phyloP scores from a whole-genome alignment of 2,113 vertebrate genomes.

The Aptenodytes forsteri region DNA sequence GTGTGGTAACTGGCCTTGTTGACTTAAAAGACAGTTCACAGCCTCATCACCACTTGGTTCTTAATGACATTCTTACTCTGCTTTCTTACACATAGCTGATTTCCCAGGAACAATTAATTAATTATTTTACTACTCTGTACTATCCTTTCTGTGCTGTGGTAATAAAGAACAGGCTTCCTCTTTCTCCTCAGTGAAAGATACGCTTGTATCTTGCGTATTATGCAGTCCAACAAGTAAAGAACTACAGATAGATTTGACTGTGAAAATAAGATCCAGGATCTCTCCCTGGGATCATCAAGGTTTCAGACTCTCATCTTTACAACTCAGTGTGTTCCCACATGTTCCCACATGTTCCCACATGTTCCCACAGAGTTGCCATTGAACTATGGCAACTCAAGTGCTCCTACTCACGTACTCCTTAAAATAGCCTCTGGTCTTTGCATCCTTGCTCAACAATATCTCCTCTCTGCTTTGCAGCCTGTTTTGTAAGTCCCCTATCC shows the following conservation, averaged over 20 bases:
- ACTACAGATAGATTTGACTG: background rate
- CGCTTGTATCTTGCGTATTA: background rate
- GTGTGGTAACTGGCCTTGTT: background rate
- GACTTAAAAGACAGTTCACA: background rate
- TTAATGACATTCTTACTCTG: background rate
- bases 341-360: background rate
- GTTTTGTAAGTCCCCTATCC: background rate
- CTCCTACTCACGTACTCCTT: background rate
- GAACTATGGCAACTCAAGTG: background rate
- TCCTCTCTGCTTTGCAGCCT: background rate
- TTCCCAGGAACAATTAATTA: background rate
- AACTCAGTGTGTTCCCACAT: background rate
- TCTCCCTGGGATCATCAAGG: background rate
- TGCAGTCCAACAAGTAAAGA: background rate
- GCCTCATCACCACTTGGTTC: background rate
- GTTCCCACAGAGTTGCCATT: background rate
- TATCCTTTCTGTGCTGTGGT: background rate
- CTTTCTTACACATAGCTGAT: background rate
- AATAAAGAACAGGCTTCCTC: background rate
- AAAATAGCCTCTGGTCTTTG: background rate
- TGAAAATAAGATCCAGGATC: background rate
- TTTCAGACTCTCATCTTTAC: background rate
- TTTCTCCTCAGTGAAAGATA: background rate
- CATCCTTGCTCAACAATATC: background rate
- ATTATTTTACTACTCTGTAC: background rate